Percentiles rank a stretch among this genome's conserved stretches.
phyloP scores from a whole-genome alignment of 2,888 invertebrate species.

The Tetrapedia diversipes region DNA sequence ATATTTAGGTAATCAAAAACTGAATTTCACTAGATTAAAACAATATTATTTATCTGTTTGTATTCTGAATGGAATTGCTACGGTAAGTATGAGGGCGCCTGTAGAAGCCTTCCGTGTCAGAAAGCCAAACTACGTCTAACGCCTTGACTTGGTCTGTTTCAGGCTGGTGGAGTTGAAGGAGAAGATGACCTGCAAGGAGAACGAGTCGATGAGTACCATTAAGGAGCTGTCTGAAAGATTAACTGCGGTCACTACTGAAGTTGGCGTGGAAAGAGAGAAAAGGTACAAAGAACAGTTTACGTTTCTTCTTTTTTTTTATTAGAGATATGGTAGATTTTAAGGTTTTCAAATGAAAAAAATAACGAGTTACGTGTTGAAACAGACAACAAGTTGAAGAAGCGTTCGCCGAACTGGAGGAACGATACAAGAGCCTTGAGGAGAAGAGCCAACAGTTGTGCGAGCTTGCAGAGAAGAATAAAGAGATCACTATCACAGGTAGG shows the following conservation, averaged over 20 bases:
- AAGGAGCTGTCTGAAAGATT: conserved; percentile 64
- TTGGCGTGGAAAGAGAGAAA: conserved; percentile 58
- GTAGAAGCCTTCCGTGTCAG: too few species aligned
- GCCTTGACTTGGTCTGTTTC: conserved; percentile 33
- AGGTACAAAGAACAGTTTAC: conserved; percentile 67
- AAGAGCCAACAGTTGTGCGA: conserved; percentile 69
- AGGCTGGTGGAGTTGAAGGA: conserved; percentile 74
- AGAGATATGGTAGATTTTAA: too few species aligned
- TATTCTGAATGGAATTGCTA: too few species aligned
- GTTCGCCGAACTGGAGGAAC: conserved; percentile 57
- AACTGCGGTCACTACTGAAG: conserved; percentile 40
- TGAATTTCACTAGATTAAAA: too few species aligned
- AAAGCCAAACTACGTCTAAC: too few species aligned
- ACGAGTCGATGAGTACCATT: conserved; percentile 57
- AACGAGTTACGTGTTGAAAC: conserved; percentile 1
- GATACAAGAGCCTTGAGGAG: conserved; percentile 65
- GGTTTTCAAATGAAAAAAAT: too few species aligned
- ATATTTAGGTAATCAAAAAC: too few species aligned
- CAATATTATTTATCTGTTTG: too few species aligned
- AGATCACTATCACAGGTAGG: conserved; percentile 44
- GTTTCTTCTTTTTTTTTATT: background rate
- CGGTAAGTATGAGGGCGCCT: too few species aligned
- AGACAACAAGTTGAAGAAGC: conserved; percentile 61
- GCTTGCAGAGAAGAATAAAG: conserved; percentile 55
- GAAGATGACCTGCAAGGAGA: conserved; percentile 69